A percentile compares a stretch with the other conserved stretches of the same genome.
These are phyloP conservation scores for Lagothrix lagotricha DNA, from an alignment of 2,797 vertebrate species.

Conservation along the genomic window DNA sequence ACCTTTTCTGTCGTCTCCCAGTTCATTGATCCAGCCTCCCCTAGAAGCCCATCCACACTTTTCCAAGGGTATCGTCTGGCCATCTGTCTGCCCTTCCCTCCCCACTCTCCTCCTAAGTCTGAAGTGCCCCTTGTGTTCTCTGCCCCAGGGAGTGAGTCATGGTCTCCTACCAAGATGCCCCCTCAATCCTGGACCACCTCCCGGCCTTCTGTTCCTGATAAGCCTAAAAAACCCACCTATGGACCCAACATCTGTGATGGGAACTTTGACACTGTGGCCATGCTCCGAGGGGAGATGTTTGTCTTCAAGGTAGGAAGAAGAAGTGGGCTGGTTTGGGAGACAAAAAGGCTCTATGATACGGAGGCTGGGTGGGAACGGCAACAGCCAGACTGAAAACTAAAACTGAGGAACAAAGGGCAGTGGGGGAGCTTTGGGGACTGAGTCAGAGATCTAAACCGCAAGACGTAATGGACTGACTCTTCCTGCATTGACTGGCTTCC, in stretches of 20 bases:
- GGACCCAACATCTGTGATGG: conserved; percentile 94
- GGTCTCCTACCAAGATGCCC: conserved; percentile 79
- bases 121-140: conserved; percentile 46
- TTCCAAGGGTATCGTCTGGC: background rate
- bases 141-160: conserved; percentile 75
- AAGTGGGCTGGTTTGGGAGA: background rate
- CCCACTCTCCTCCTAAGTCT: conserved; percentile 8
- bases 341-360: background rate
- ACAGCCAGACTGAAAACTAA: background rate
- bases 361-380: background rate
- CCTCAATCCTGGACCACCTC: conserved; percentile 76
- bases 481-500: background rate
- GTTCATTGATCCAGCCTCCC: background rate
- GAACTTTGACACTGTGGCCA: conserved; percentile 93
- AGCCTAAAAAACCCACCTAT: conserved; percentile 81
- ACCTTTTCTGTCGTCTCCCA: background rate
- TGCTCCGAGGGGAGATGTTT: conserved; percentile 95
- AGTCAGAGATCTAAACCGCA: background rate
- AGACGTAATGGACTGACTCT: background rate
- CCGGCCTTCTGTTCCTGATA: conserved; percentile 72
- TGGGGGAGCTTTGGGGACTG: background rate
- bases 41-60: background rate
- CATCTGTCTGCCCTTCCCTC: background rate
- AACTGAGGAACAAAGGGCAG: background rate
- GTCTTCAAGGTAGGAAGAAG: conserved; percentile 92